phyloP scores from a whole-genome alignment of 2,113 vertebrate species.

The Hippocampus comes region DNA sequence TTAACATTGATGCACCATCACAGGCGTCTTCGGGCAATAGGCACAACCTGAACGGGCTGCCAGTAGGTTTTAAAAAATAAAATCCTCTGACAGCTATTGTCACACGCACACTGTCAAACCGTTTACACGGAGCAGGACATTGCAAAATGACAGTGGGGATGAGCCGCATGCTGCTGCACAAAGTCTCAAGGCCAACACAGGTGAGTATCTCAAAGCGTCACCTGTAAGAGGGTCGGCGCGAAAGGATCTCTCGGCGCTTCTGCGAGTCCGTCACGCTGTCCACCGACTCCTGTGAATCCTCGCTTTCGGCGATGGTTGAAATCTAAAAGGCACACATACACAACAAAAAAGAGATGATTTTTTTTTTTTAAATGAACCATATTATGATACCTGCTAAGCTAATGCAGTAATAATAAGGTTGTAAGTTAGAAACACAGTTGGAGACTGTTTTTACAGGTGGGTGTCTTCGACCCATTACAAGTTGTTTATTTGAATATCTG shows the following conservation, averaged over 20 bases:
- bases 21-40: no score
- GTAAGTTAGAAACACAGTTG: neutral
- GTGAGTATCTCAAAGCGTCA: conserved; percentile 37
- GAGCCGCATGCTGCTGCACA: neutral
- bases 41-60: no score
- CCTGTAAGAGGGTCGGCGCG: conserved; percentile 96
- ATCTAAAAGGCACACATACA: conserved; percentile 70
- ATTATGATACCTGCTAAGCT: neutral
- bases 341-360: neutral
- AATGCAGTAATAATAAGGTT: neutral
- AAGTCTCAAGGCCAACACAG: neutral
- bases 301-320: conserved; percentile 94
- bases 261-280: conserved; percentile 96
- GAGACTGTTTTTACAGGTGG: neutral
- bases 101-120: no score
- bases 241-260: conserved; percentile 96
- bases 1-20: no score
- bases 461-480: neutral
- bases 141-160: neutral
- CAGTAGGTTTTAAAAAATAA: no score
- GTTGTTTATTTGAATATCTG: no score
- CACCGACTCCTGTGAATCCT: conserved; percentile 98
- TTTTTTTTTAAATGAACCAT: conserved; percentile 32
- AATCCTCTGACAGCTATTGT: no score
- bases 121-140: no score